phyloP scores from a whole-genome alignment of 2,797 vertebrate genomes.

The Aplochiton taeniatus region DNA sequence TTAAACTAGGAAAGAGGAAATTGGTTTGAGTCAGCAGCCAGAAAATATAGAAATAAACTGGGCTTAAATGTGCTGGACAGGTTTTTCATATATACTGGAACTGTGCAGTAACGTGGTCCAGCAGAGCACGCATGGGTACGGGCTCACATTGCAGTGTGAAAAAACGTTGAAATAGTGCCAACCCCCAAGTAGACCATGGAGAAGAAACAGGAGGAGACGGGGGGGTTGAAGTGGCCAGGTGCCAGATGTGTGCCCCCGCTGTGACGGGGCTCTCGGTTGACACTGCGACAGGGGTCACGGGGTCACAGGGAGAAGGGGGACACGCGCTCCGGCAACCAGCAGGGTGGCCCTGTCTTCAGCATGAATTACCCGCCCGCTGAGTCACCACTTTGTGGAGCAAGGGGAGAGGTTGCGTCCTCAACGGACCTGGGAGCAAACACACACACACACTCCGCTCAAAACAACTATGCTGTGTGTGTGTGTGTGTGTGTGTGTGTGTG shows the following conservation, averaged over 20 bases:
- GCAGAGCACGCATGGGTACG: too few species aligned
- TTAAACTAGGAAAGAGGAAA: too few species aligned
- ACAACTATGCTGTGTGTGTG: constrained; percentile 19
- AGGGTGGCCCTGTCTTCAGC: constrained; percentile 48
- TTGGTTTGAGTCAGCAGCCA: too few species aligned
- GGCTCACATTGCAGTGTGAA: too few species aligned
- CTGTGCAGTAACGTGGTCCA: too few species aligned
- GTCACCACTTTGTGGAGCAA: background rate
- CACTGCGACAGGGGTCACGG: constrained; percentile 57
- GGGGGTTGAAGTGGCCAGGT: constrained; percentile 19
- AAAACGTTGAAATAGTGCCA: too few species aligned
- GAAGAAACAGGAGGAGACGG: constrained; percentile 1
- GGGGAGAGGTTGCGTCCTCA: background rate
- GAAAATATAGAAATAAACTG: too few species aligned
- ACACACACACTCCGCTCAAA: constrained; percentile 28
- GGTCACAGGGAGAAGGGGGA: background rate
- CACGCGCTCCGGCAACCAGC: constrained; percentile 14
- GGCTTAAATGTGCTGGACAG: too few species aligned
- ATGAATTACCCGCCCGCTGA: constrained; percentile 42
- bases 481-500: constrained; percentile 3
- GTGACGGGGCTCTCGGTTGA: constrained; percentile 54
- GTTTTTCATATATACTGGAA: too few species aligned
- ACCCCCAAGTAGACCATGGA: constrained; percentile 25
- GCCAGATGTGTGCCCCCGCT: constrained; percentile 57
- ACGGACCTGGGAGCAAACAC: constrained; percentile 40